Conservation (phyloP, 2,888 invertebrate genomes). For the Eurois occulta region DNA sequence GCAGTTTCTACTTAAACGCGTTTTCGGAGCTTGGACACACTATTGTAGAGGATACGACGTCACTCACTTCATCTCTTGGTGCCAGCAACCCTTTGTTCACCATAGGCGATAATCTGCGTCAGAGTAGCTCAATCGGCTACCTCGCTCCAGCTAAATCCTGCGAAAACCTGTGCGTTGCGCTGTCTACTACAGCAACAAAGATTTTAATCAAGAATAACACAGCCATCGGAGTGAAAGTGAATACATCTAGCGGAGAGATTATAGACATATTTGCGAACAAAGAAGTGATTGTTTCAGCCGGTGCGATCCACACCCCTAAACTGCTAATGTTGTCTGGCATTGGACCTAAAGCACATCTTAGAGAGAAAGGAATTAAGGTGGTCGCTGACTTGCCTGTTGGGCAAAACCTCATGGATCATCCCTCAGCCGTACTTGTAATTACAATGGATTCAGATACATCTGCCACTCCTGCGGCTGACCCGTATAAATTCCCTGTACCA, state of each 20-base stretch:
- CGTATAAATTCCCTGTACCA: slow-evolving; percentile 59
- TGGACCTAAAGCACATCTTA: slow-evolving; percentile 70
- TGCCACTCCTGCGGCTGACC: background rate
- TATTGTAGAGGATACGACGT: slow-evolving; percentile 46
- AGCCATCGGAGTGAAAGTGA: slow-evolving; percentile 71
- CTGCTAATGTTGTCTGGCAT: slow-evolving; percentile 76
- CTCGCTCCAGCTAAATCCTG: slow-evolving; percentile 11
- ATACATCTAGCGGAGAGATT: slow-evolving; percentile 45
- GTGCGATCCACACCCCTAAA: slow-evolving; percentile 72
- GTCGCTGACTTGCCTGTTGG: slow-evolving; percentile 60
- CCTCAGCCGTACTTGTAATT: background rate
- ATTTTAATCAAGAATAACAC: slow-evolving; percentile 55
- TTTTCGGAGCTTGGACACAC: slow-evolving; percentile 32
- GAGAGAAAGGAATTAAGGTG: slow-evolving; percentile 65
- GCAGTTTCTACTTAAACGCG: background rate
- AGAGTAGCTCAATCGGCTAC: slow-evolving; percentile 44
- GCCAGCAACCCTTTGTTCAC: slow-evolving; percentile 32
- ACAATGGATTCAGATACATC: slow-evolving; percentile 30
- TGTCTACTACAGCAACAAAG: slow-evolving; percentile 49
- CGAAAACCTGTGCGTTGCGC: slow-evolving; percentile 35
- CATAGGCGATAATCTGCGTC: slow-evolving; percentile 36
- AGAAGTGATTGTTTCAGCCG: slow-evolving; percentile 74
- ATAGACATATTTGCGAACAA: slow-evolving; percentile 63
- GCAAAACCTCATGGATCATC: slow-evolving; percentile 62
- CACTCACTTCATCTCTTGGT: slow-evolving; percentile 26